Evolutionary conservation across 2,113 vertebrate species (phyloP), one percentile per base, ranked within the genome.

Genomic region (Campylorhamphus procurvoides): DNA sequence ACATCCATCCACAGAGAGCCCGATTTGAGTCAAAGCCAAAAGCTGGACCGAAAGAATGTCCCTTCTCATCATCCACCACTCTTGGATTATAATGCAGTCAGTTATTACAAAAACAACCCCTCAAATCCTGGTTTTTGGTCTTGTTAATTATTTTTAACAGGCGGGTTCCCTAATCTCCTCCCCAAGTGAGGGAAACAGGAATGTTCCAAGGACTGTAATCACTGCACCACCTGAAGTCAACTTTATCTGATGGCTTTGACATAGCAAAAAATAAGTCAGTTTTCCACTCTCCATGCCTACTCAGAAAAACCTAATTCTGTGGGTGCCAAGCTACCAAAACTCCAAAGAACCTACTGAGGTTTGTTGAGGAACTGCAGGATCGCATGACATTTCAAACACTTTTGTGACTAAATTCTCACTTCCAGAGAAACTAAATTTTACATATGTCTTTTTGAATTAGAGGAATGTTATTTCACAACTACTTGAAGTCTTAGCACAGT

Each of bases 391-490:
- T 83, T 88, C 71, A 67, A 89, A 55, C 17, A 63, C 68, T 84
- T 87, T 9, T 27, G 52, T 79, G 67, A 46, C 67, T 47, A 12
- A 75, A 59, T 92, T 87, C 59, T 95, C 52, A 42, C n/a, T 87
- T 64, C 27, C 22, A 82, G 59, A 88, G 85, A 80, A 68, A 60
- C 23, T 11, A 72, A 89, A 69, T 71, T 95, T 90, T 88, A 78
- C n/a, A 46, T 72, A n/a, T 44, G 37, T 37, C 33, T 76, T 88
- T 95, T 85, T 85, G 24, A 95, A 86, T 92, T 29, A 92, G 82
- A 90, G 56, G 20, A 76, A 83, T 46, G 59, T 50, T 84, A 72
- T 91, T 96, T 92, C 77, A 84, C 59, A 82, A 47, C 77, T 46
- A 86, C 42, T 77, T 87, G 72, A 84, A 91, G 69, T 55, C 68